Evolutionary conservation across 2,113 vertebrate species (phyloP).

Genomic region (Smithornis capensis): DNA sequence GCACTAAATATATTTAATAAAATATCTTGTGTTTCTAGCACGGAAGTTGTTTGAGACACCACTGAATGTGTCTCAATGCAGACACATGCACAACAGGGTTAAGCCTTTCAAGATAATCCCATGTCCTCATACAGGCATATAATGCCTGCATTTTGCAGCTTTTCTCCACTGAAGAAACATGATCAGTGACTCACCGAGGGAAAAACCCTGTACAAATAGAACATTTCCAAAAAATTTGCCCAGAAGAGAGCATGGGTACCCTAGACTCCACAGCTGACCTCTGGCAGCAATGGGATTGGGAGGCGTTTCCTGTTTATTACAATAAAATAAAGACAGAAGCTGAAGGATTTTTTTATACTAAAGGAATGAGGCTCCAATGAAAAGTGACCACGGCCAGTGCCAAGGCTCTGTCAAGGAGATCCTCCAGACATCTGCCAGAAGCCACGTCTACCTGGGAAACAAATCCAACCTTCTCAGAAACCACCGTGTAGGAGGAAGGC

Average conservation of each 20-base stretch:
- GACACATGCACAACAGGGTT: neutral
- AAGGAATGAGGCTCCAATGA: neutral
- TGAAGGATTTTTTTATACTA: neutral
- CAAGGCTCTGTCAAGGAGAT: neutral
- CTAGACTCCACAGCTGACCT: neutral
- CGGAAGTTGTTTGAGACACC: neutral
- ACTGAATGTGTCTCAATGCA: neutral
- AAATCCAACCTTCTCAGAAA: neutral
- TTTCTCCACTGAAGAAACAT: neutral
- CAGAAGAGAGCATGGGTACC: neutral
- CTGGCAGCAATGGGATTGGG: neutral
- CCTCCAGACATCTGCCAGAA: neutral
- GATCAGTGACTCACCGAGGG: neutral
- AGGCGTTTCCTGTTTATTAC: neutral
- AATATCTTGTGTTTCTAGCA: neutral
- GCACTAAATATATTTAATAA: neutral
- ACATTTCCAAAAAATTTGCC: neutral
- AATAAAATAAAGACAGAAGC: neutral
- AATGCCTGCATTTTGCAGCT: neutral
- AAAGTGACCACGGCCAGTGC: rapidly evolving
- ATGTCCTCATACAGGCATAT: rapidly evolving
- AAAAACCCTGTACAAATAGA: neutral
- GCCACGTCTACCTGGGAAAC: neutral
- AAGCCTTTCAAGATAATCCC: neutral
- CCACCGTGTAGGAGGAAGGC: neutral